phyloP scores from a whole-genome alignment of 2,113 vertebrate genomes.

The Brevimyrus niger region DNA sequence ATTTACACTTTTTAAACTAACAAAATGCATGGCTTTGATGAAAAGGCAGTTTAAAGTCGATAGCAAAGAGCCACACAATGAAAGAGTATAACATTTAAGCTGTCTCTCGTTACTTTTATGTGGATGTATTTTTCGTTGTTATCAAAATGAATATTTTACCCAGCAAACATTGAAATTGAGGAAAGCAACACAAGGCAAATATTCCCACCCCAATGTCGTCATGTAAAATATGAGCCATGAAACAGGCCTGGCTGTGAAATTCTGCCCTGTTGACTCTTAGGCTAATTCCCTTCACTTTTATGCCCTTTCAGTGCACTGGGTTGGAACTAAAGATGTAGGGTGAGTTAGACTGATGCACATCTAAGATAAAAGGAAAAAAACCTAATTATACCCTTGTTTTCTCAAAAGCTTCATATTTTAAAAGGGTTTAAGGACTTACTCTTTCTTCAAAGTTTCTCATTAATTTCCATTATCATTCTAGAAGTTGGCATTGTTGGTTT shows the following conservation, averaged over 20 bases:
- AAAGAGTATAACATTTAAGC: neutral
- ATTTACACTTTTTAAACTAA: neutral
- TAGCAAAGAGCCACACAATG: neutral
- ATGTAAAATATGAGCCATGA: neutral
- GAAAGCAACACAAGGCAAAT: neutral
- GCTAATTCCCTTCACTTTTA: conserved; percentile 4
- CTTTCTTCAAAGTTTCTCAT: neutral
- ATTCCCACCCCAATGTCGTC: neutral
- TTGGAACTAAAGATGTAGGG: neutral
- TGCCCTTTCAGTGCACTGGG: neutral
- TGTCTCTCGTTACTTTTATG: neutral
- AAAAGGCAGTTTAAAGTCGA: neutral
- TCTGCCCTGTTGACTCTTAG: neutral
- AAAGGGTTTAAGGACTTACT: neutral
- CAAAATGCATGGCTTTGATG: neutral
- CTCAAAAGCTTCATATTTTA: neutral
- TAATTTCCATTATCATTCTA: neutral
- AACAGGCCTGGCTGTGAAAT: neutral
- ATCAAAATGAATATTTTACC: neutral
- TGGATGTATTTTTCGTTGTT: neutral
- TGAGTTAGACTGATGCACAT: neutral
- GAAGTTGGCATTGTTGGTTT: neutral
- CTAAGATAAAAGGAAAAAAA: conserved; percentile 25
- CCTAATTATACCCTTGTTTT: neutral
- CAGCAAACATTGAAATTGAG: neutral